Conservation (phyloP, 2,888 invertebrate genomes). For the Margaritifera margaritifera region DNA sequence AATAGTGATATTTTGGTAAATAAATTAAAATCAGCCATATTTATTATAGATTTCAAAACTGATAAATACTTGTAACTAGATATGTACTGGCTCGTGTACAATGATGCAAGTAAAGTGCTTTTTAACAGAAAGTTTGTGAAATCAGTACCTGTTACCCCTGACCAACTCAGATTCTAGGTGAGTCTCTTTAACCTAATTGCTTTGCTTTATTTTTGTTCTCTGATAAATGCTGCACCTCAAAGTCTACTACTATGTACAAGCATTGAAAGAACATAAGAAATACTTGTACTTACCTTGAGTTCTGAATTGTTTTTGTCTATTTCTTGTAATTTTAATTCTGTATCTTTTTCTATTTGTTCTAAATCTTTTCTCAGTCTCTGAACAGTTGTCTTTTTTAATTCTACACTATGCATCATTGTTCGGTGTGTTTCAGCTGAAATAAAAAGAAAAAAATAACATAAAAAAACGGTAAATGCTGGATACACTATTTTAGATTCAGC, state of each 20-base stretch:
- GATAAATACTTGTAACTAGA: too few species aligned
- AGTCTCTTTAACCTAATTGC: too few species aligned
- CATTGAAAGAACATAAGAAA: background rate
- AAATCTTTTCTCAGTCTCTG: slow-evolving; percentile 82
- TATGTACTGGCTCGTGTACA: too few species aligned
- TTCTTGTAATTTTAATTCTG: slow-evolving; percentile 84
- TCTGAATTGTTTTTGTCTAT: slow-evolving; percentile 87
- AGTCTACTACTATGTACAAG: background rate
- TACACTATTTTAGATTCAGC: background rate
- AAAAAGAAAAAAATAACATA: slow-evolving; percentile 4
- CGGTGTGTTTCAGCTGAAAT: slow-evolving; percentile 69
- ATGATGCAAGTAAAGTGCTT: too few species aligned
- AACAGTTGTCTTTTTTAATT: slow-evolving; percentile 83
- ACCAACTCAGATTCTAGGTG: too few species aligned
- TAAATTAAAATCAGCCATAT: too few species aligned
- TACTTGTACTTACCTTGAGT: slow-evolving; percentile 76
- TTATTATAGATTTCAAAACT: too few species aligned
- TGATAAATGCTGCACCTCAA: background rate
- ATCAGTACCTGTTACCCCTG: too few species aligned
- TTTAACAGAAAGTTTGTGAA: too few species aligned
- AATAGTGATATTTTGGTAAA: too few species aligned
- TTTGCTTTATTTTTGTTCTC: too few species aligned
- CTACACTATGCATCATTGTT: slow-evolving; percentile 78
- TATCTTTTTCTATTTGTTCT: slow-evolving; percentile 73
- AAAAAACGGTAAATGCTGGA: background rate